Base-by-base conservation (phyloP, 1,140 invertebrate genomes). In the Ceratosolen fusciceps region DNA sequence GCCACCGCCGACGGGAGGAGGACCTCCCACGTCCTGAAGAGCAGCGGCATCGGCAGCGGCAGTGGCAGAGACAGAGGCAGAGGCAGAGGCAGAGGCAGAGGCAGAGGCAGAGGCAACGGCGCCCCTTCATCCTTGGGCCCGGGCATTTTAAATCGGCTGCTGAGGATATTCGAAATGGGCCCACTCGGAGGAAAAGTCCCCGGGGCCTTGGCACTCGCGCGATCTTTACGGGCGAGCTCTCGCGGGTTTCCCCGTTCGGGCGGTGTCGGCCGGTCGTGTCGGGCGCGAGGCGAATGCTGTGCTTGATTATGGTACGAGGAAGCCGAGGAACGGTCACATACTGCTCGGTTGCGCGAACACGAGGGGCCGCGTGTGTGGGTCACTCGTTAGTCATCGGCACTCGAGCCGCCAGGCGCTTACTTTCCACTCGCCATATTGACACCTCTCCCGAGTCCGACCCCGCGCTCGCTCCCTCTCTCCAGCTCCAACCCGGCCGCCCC, bases 361-460 rank as follows among this genome's bases (percentile, higher is more conserved):
- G 73, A 29, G 37, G 76, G 80, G 70, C 80, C 82, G 82, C 82
- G 85, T 84, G 85, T 86, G 85, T 86, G 83, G 85, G 85, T 87
- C 85, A 86, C 85, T 86, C 83, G 49, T 62, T 78, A 85, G 83
- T 85, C 85, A 84, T 81, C 82, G 83, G 83, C 83, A 80, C 82
- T 43, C 56, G 73, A 52, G 24, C 56, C 29, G 80, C 85, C 52
- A 43, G 12, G 77, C 70, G 85, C 83, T 88, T 86, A 87, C 86
- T 86, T 87, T 86, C 85, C 84, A 85, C 82, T 86, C 86, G 84
- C 86, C 85, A 86, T 86, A 34, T 85, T 86, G 80, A 68, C 82
- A 80, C 83, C 82, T 74, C 83, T 83, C 83, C 83, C n/a, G n/a
- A n/a, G n/a, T n/a, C n/a, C n/a, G n/a, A n/a, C n/a, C n/a, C n/a